phyloP scores from a whole-genome alignment of 1,140 invertebrate genomes.

The Gryon sp. region DNA sequence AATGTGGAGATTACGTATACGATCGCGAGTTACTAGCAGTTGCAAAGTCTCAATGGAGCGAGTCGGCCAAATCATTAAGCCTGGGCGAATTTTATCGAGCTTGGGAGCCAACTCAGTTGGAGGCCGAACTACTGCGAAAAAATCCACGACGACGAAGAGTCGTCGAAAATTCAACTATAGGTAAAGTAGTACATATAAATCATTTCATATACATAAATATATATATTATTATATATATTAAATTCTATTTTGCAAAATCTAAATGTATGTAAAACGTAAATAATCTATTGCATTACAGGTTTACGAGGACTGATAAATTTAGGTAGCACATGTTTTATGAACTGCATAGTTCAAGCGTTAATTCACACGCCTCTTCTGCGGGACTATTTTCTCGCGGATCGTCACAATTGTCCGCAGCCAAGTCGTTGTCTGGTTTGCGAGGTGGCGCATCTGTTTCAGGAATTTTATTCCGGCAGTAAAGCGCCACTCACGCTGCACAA shows the following conservation, averaged over 20 bases:
- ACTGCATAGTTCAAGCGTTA: conserved; percentile 96
- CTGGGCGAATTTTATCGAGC: conserved; percentile 86
- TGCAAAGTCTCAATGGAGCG: conserved; percentile 82
- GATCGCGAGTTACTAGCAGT: conserved; percentile 85
- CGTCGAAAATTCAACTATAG: conserved; percentile 90
- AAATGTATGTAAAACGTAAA: no score
- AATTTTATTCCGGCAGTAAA: conserved; percentile 96
- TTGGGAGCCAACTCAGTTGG: conserved; percentile 89
- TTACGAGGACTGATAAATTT: conserved; percentile 96
- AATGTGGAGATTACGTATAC: conserved; percentile 96
- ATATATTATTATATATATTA: no score
- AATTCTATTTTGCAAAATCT: no score
- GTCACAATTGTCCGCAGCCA: conserved; percentile 89
- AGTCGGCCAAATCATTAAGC: conserved; percentile 82
- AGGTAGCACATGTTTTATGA: conserved; percentile 99
- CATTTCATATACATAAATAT: no score
- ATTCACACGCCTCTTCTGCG: conserved; percentile 96
- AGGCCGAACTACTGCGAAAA: conserved; percentile 84
- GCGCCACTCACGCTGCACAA: conserved; percentile 93
- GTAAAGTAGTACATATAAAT: no score
- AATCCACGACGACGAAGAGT: conserved; percentile 89
- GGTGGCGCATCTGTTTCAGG: conserved; percentile 90
- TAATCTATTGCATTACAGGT: conserved; percentile 75
- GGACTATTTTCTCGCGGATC: conserved; percentile 97
- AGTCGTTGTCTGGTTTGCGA: conserved; percentile 95